Evolutionary conservation across 2,797 vertebrate genomes (phyloP), one percentile per base, ranked within the genome.

Genomic region (Chromobotia macracanthus): DNA sequence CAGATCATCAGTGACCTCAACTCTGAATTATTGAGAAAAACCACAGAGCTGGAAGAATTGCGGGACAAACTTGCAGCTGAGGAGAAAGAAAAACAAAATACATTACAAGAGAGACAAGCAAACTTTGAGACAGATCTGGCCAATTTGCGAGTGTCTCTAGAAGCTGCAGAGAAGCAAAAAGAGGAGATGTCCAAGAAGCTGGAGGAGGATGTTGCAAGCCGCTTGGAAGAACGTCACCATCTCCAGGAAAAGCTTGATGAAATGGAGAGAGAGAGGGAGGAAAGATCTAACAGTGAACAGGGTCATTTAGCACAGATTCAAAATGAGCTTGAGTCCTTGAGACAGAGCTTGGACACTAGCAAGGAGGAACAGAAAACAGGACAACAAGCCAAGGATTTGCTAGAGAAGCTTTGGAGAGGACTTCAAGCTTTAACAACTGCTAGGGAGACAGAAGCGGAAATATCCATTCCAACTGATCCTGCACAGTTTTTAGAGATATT

Each of bases 331-430:
- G 74, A 67, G 9, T 78, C 51, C 5, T 82, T 91, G 6, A 88
- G 73, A 75, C 83, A 72, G 53, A 77, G 70, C 13, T 25, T 84
- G 41, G 75, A 81, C 10, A 15, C 65, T 16, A 71, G 48, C n/a
- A 74, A 61, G 38, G 84, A 84, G 23, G 82, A 87, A 64, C 84
- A 83, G 13, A 84, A 83, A 68, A 85, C 84, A 3, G 64, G 84
- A 5, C 84, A 81, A 66, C 87, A 74, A 53, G 88, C 85, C 41
- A 80, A 19, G 0, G 83, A 89, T 46, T 50, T 84, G 12, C 65
- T 94, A 81, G 82, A 80, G 28, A 86, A 91, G 25, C 79, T 93
- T 23, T 92, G 92, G 92, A 90, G 77, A 71, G 88, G 79, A 56
- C 84, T 94, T 41, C 88, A 7, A 58, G 89, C 80, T 74, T 70